Evolutionary conservation across 2,797 vertebrate species (phyloP).

Genomic region (Hemibagrus guttatus): DNA sequence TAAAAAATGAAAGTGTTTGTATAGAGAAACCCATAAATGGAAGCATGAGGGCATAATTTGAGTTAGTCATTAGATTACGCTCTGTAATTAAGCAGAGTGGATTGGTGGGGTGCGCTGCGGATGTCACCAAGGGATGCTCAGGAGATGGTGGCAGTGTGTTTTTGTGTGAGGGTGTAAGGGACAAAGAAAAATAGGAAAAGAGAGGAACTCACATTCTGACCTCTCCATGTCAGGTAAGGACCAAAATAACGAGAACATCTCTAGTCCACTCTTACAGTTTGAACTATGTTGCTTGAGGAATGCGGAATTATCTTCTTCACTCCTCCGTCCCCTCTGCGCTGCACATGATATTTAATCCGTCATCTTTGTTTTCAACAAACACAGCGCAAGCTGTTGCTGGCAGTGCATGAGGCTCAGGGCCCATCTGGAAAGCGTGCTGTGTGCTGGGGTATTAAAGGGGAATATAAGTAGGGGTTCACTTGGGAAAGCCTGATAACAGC

Average conservation of each 20-base stretch:
- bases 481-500: slow-evolving; percentile 61
- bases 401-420: slow-evolving; percentile 76
- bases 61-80: slow-evolving; percentile 53
- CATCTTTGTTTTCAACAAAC: slow-evolving; percentile 92
- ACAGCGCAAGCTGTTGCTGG: slow-evolving; percentile 88
- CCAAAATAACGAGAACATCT: slow-evolving; percentile 9
- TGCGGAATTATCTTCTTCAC: slow-evolving; percentile 54
- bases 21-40: slow-evolving; percentile 52
- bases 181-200: slow-evolving; percentile 1
- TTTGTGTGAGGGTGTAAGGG: slow-evolving; percentile 19
- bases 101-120: slow-evolving; percentile 33
- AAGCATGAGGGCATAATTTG: slow-evolving; percentile 56
- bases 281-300: slow-evolving; percentile 59
- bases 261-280: slow-evolving; percentile 8
- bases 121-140: slow-evolving; percentile 45
- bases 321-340: slow-evolving; percentile 61
- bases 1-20: slow-evolving; percentile 51
- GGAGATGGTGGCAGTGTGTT: slow-evolving; percentile 37
- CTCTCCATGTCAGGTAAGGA: background rate
- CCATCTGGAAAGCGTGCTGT: slow-evolving; percentile 87
- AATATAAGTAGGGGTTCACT: slow-evolving; percentile 69
- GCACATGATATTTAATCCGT: slow-evolving; percentile 88
- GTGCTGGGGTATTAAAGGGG: slow-evolving; percentile 75
- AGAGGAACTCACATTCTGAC: slow-evolving; percentile 1
- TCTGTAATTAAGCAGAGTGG: slow-evolving; percentile 59